Evolutionary conservation across 1,140 invertebrate genomes (phyloP).

Genomic region (Argopecten irradians): DNA sequence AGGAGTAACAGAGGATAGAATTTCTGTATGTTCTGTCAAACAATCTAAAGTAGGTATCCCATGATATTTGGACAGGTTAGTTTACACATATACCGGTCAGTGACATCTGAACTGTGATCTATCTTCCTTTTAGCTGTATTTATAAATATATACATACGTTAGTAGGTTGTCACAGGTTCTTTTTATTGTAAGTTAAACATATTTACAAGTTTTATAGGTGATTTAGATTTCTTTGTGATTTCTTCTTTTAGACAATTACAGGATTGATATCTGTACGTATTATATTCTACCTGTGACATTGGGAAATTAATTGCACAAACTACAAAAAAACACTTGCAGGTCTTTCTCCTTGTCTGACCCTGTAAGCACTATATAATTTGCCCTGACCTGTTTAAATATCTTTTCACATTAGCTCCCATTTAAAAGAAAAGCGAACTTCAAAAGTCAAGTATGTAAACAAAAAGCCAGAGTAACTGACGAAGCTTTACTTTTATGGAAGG

Average conservation of each 20-base stretch:
- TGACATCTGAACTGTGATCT: not conserved
- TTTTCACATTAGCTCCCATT: not conserved
- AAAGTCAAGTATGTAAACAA: not conserved
- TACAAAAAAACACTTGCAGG: too few species aligned
- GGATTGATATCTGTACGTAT: too few species aligned
- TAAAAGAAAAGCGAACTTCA: not conserved
- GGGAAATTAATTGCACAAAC: too few species aligned
- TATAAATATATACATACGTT: not conserved
- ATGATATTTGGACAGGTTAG: not conserved
- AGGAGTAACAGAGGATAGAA: not conserved
- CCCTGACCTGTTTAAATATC: not conserved
- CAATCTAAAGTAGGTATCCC: not conserved
- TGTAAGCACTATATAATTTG: too few species aligned
- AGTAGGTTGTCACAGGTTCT: not conserved
- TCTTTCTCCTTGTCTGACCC: too few species aligned
- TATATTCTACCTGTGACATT: too few species aligned
- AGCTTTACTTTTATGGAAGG: too few species aligned
- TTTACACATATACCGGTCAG: not conserved
- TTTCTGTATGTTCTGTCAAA: not conserved
- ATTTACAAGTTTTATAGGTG: too few species aligned
- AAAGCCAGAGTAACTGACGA: not conserved
- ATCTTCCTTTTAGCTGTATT: not conserved
- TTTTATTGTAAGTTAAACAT: too few species aligned
- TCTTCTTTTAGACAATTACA: too few species aligned
- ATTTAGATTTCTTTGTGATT: too few species aligned